Percentiles rank a stretch among this genome's conserved stretches.
Evolutionary conservation across 2,888 invertebrate genomes (phyloP).

Genomic region (Reticulitermes lucifugus): DNA sequence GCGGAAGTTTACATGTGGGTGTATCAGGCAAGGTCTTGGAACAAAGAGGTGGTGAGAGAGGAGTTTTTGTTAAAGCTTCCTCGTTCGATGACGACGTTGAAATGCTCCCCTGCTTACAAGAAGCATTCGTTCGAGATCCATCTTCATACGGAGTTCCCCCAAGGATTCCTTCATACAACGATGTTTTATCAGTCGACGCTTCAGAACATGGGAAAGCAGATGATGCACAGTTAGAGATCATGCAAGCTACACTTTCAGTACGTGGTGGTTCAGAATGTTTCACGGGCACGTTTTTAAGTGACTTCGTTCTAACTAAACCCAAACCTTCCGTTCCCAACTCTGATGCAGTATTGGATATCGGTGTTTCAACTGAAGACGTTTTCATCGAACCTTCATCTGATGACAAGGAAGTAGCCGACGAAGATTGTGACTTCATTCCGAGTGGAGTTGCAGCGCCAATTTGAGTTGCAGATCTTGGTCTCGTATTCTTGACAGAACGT

Average conservation of each 20-base stretch:
- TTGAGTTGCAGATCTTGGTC: neutral
- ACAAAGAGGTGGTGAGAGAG: neutral
- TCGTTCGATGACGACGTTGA: conserved; percentile 51
- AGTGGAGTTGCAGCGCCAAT: neutral
- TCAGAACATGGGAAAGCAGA: conserved; percentile 5
- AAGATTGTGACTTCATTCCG: conserved; percentile 59
- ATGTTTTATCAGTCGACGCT: conserved; percentile 28
- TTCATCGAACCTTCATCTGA: neutral
- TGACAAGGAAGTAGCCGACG: conserved; percentile 53
- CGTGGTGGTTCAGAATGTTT: conserved; percentile 25
- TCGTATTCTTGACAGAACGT: neutral
- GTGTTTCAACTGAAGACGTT: neutral
- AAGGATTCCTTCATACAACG: conserved; percentile 40
- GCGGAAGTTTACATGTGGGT: conserved; percentile 58
- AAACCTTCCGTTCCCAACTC: neutral
- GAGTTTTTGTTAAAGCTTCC: conserved; percentile 13
- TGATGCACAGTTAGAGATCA: conserved; percentile 37
- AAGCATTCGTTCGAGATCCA: neutral
- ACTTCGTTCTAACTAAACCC: conserved; percentile 53
- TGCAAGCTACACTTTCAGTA: neutral
- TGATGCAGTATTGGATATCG: neutral
- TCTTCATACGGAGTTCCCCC: conserved; percentile 44
- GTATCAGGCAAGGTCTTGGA: conserved; percentile 17
- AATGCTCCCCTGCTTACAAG: conserved; percentile 20
- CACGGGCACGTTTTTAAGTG: conserved; percentile 59